These are phyloP conservation scores for Sarotherodon lohbergeri DNA, from an alignment of 2,113 vertebrate species.

Conservation along the genomic window DNA sequence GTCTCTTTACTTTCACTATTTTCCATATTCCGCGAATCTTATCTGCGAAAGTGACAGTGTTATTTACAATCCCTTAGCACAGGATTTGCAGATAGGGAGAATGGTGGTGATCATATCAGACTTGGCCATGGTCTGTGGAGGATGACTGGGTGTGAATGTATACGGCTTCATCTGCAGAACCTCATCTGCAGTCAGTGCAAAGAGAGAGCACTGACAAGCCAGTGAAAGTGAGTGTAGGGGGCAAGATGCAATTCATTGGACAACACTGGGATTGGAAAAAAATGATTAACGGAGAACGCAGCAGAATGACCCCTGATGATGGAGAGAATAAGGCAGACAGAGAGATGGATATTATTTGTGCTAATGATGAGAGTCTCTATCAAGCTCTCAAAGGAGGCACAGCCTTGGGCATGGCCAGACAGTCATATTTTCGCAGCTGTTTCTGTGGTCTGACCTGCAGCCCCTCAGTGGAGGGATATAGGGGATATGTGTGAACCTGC, in stretches of 20 bases:
- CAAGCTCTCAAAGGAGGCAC: conserved; percentile 31
- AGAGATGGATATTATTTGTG: conserved; percentile 44
- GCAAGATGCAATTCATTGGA: background rate
- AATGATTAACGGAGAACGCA: background rate
- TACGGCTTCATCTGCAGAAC: conserved; percentile 42
- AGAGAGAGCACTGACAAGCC: background rate
- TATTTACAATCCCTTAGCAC: conserved; percentile 59
- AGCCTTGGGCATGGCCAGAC: conserved; percentile 52
- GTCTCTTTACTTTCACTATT: conserved; percentile 42
- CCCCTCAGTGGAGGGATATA: conserved; percentile 24
- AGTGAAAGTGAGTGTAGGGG: background rate
- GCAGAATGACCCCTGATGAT: conserved; percentile 12
- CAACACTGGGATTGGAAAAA: background rate
- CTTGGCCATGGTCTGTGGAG: conserved; percentile 19
- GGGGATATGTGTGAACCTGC: conserved; percentile 43
- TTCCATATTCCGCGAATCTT: conserved; percentile 51
- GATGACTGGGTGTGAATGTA: conserved; percentile 30
- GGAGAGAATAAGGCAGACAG: conserved; percentile 4
- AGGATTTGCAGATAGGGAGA: conserved; percentile 52
- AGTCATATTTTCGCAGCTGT: conserved; percentile 64
- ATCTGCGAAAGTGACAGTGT: conserved; percentile 59
- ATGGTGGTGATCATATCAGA: conserved; percentile 47
- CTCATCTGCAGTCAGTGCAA: conserved; percentile 41
- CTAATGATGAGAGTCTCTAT: conserved; percentile 44
- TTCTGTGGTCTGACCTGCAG: conserved; percentile 50